These are phyloP conservation scores for Tetranychus truncatus DNA, from an alignment of 2,888 invertebrate genomes.

Conservation along the genomic window DNA sequence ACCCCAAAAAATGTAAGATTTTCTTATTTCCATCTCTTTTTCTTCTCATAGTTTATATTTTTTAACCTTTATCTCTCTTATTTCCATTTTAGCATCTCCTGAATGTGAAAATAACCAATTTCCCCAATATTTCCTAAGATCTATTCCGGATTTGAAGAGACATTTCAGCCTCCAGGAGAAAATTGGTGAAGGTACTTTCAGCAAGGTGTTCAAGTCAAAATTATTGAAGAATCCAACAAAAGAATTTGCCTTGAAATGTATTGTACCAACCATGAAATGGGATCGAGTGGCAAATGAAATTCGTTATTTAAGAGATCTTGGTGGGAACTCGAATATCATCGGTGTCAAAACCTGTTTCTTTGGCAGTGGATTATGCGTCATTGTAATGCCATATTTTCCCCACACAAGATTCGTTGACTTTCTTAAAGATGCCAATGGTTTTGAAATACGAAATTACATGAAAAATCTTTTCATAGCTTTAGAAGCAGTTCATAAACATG, in stretches of 20 bases:
- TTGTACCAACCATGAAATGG: conserved; percentile 69
- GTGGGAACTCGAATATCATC: conserved; percentile 61
- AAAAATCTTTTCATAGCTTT: conserved; percentile 57
- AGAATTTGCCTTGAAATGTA: conserved; percentile 62
- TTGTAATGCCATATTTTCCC: conserved; percentile 72
- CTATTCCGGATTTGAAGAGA: conserved; percentile 24
- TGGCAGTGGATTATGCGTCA: conserved; percentile 56
- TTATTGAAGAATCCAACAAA: conserved; percentile 36
- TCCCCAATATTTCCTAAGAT: conserved; percentile 15
- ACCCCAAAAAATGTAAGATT: conserved; percentile 22
- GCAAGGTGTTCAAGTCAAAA: conserved; percentile 61
- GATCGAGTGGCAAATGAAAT: conserved; percentile 60
- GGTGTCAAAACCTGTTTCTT: conserved; percentile 59
- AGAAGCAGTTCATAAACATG: conserved; percentile 57
- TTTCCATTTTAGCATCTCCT: not conserved
- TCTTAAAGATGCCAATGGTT: conserved; percentile 35
- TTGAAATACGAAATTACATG: conserved; percentile 58
- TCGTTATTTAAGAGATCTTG: conserved; percentile 35
- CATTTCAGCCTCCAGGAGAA: conserved; percentile 24
- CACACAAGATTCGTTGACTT: conserved; percentile 65
- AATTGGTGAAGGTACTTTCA: conserved; percentile 44
- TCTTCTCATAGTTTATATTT: not conserved
- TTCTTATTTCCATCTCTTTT: not conserved
- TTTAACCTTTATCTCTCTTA: not conserved
- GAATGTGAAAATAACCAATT: not conserved